phyloP scores from a whole-genome alignment of 1,140 invertebrate species.

The Ceratosolen solmsi region DNA sequence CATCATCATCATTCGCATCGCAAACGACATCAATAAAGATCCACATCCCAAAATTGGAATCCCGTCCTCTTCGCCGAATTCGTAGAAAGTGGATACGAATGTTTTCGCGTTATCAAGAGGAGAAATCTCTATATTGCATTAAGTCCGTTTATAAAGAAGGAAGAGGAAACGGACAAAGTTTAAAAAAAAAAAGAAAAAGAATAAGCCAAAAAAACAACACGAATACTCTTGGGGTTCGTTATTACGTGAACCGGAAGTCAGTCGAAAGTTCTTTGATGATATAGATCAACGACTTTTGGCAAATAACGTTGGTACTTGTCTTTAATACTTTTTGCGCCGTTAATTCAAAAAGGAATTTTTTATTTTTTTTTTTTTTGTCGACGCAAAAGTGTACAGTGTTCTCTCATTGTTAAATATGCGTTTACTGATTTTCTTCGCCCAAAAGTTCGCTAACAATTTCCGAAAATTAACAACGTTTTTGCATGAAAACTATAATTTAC shows the following conservation, averaged over 20 bases:
- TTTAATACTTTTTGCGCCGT: constrained; percentile 14
- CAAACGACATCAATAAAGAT: neutral
- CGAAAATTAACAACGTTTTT: constrained; percentile 17
- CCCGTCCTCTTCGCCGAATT: neutral
- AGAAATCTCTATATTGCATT: too few species aligned
- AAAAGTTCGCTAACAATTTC: neutral
- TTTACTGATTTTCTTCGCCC: neutral
- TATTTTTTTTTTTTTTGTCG: neutral
- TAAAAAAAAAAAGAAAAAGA: neutral
- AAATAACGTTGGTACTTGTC: constrained; percentile 13
- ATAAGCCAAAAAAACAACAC: too few species aligned
- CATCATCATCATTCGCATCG: neutral
- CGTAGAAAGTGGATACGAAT: too few species aligned
- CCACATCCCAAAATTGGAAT: constrained; percentile 14
- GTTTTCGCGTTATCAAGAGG: too few species aligned
- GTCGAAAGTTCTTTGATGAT: constrained; percentile 36
- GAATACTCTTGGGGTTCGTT: neutral
- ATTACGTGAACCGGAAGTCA: constrained; percentile 35
- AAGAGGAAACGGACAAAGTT: too few species aligned
- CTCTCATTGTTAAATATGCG: neutral
- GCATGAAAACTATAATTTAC: constrained; percentile 22
- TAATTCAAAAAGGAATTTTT: neutral
- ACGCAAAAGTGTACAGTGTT: neutral
- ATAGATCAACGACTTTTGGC: constrained; percentile 38
- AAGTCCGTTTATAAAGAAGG: too few species aligned